These are phyloP conservation scores for Eumaeus atala DNA, from an alignment of 1,140 invertebrate genomes.

Conservation along the genomic window DNA sequence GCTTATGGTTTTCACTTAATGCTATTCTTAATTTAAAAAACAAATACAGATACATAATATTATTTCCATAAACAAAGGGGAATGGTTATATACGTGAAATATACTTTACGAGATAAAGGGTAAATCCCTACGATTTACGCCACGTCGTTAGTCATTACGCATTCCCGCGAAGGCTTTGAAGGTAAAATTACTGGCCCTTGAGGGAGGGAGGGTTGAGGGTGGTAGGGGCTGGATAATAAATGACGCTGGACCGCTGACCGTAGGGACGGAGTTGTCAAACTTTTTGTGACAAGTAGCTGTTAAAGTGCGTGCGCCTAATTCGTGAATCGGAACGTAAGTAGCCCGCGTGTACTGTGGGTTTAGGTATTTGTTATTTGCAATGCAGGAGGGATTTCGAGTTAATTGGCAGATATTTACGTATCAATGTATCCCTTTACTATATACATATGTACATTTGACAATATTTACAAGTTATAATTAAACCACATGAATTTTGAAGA, in stretches of 20 bases:
- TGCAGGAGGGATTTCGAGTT: not conserved
- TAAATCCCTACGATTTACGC: constrained; percentile 58
- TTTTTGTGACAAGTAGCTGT: constrained; percentile 66
- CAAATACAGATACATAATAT: constrained; percentile 4
- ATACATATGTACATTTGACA: too few species aligned
- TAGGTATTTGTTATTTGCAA: not conserved
- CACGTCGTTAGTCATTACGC: constrained; percentile 60
- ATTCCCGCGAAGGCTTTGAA: constrained; percentile 63
- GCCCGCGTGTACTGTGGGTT: not conserved
- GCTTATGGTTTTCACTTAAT: too few species aligned
- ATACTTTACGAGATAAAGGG: constrained; percentile 39
- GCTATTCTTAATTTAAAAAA: constrained; percentile 14
- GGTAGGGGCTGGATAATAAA: constrained; percentile 53
- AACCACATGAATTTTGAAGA: too few species aligned
- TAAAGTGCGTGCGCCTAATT: constrained; percentile 49
- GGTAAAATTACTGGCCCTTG: constrained; percentile 58
- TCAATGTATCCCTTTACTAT: too few species aligned
- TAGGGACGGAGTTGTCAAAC: constrained; percentile 50
- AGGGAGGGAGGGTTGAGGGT: constrained; percentile 36
- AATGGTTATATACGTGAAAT: constrained; percentile 18
- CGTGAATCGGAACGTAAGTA: constrained; percentile 22
- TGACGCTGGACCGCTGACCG: constrained; percentile 39
- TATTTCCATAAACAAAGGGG: constrained; percentile 13
- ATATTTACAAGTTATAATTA: too few species aligned
- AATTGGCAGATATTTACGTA: not conserved